Conservation (phyloP, 92 coral and sea anemone genomes). For the Porites cylindrica region DNA sequence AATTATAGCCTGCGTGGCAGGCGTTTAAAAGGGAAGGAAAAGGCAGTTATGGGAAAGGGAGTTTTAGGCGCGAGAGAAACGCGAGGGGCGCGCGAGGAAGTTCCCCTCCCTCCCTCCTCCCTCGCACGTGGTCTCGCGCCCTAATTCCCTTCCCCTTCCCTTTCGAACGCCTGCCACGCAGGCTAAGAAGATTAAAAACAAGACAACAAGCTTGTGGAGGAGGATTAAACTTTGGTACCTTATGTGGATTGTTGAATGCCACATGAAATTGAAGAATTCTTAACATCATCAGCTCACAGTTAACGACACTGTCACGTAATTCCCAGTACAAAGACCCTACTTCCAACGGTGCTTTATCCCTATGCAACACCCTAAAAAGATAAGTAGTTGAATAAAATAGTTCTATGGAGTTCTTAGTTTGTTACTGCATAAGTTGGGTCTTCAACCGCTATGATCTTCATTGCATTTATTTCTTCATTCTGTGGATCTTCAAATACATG, state of each 20-base stretch:
- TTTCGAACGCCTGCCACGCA: background rate
- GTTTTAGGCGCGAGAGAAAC: too few species aligned
- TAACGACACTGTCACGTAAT: slow-evolving; percentile 86
- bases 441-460: background rate
- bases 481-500: too few species aligned
- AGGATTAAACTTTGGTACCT: slow-evolving; percentile 59
- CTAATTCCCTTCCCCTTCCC: too few species aligned
- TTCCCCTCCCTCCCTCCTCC: too few species aligned
- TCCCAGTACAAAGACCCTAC: slow-evolving; percentile 90
- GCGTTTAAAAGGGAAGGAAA: too few species aligned
- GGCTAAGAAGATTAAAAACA: background rate
- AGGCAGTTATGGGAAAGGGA: too few species aligned
- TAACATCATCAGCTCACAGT: slow-evolving; percentile 86
- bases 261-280: slow-evolving; percentile 87
- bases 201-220: background rate
- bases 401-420: background rate
- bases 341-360: slow-evolving; percentile 73
- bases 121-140: too few species aligned
- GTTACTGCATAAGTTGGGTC: background rate
- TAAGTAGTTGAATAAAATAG: background rate
- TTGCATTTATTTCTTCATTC: background rate
- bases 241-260: slow-evolving; percentile 91
- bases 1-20: too few species aligned
- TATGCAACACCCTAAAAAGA: slow-evolving; percentile 64
- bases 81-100: too few species aligned